These are phyloP conservation scores for Pristionchus japonicus DNA, from an alignment of 2,888 invertebrate species.

Conservation along the genomic window DNA sequence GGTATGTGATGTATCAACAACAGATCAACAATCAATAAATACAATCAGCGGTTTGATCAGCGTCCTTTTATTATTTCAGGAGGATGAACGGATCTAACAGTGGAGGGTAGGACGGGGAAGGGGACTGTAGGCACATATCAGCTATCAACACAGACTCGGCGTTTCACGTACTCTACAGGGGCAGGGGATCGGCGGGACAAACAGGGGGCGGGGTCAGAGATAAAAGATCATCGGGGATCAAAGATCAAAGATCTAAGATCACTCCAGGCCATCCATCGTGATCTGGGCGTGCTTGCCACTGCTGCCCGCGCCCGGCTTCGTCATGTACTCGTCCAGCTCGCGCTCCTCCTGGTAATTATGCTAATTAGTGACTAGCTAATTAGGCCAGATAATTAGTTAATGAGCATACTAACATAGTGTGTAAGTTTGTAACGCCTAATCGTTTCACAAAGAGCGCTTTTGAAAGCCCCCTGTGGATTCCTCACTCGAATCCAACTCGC, in stretches of 20 bases:
- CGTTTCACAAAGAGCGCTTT: no score
- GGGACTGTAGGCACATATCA: no score
- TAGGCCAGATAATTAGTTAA: no score
- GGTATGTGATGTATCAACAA: conserved; percentile 5
- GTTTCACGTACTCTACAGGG: no score
- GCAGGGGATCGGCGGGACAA: neutral
- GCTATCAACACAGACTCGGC: no score
- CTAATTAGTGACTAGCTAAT: neutral
- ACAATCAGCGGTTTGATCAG: neutral
- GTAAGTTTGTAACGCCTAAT: no score
- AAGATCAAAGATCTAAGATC: neutral
- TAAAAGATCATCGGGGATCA: no score
- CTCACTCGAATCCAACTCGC: no score
- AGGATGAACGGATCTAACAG: neutral
- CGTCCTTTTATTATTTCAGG: neutral
- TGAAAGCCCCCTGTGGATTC: no score
- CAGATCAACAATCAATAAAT: neutral
- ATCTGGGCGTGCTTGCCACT: conserved; percentile 42
- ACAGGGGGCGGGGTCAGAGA: no score
- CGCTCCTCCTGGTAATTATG: conserved; percentile 47
- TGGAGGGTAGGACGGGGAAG: neutral
- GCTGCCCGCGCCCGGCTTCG: conserved; percentile 5
- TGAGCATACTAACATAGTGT: no score
- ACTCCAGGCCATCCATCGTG: conserved; percentile 32
- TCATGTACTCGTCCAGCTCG: conserved; percentile 46